Conservation (phyloP, 2,113 vertebrate genomes). For the Pangasianodon hypophthalmus region DNA sequence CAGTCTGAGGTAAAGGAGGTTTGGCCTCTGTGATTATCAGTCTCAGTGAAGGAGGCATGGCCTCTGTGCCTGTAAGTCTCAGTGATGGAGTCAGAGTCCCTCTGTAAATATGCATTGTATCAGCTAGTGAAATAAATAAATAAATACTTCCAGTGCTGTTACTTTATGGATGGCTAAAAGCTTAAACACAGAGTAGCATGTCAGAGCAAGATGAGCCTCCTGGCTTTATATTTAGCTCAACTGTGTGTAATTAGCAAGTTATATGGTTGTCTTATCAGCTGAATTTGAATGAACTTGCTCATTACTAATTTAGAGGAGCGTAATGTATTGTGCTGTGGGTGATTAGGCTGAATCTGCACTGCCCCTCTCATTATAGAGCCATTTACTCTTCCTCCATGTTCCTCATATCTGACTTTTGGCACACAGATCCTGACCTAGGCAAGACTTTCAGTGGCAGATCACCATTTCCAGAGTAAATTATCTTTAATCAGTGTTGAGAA, state of each 20-base stretch:
- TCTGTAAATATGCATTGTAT: too few species aligned
- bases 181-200: background rate
- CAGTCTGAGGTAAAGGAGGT: background rate
- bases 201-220: background rate
- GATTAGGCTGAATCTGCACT: conserved; percentile 42
- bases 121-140: background rate
- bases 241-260: conserved; percentile 33
- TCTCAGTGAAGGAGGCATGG: background rate
- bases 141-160: background rate
- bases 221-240: conserved; percentile 4
- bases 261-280: conserved; percentile 32
- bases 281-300: conserved; percentile 29
- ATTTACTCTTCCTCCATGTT: conserved; percentile 25
- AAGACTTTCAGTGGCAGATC: background rate
- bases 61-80: too few species aligned
- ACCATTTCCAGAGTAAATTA: conserved; percentile 16
- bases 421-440: conserved; percentile 15
- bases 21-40: background rate
- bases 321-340: conserved; percentile 38
- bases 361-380: conserved; percentile 32
- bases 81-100: too few species aligned
- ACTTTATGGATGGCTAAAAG: background rate
- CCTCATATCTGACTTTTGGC: conserved; percentile 16
- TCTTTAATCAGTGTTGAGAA: conserved; percentile 30
- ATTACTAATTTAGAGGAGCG: conserved; percentile 42